A percentile compares a stretch with the other conserved stretches of the same genome.
Evolutionary conservation across 2,888 invertebrate genomes (phyloP).

Genomic region (Thera obeliscata): DNA sequence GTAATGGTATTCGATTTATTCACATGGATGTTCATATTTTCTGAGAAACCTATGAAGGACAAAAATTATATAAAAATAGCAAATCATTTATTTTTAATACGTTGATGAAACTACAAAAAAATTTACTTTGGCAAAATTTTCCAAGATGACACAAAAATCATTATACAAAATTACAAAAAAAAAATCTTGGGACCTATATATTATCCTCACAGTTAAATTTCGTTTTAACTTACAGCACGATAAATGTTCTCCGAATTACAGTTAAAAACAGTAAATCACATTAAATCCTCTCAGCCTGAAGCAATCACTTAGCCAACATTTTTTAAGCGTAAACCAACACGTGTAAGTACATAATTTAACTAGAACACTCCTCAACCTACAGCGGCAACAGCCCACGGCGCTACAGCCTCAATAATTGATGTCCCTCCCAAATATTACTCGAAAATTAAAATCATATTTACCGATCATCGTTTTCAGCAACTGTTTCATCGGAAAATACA

Average conservation of each 20-base stretch:
- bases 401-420: slow-evolving; percentile 28
- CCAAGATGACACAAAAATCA: too few species aligned
- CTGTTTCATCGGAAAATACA: slow-evolving; percentile 29
- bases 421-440: slow-evolving; percentile 6
- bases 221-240: slow-evolving; percentile 25
- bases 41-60: too few species aligned
- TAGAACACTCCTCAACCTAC: neutral
- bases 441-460: slow-evolving; percentile 2
- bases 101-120: too few species aligned
- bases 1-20: slow-evolving; percentile 13
- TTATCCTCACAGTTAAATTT: slow-evolving; percentile 8
- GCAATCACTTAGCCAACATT: slow-evolving; percentile 56
- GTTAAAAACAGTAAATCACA: slow-evolving; percentile 49
- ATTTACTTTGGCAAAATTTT: too few species aligned
- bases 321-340: slow-evolving; percentile 51
- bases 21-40: neutral
- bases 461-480: neutral
- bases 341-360: slow-evolving; percentile 33
- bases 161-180: neutral
- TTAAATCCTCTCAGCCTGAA: slow-evolving; percentile 48
- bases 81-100: too few species aligned
- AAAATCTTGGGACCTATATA: neutral
- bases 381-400: neutral
- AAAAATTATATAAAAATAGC: too few species aligned
- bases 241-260: slow-evolving; percentile 37